phyloP scores from a whole-genome alignment of 2,797 vertebrate genomes.

The Odontamblyopus rebecca region DNA sequence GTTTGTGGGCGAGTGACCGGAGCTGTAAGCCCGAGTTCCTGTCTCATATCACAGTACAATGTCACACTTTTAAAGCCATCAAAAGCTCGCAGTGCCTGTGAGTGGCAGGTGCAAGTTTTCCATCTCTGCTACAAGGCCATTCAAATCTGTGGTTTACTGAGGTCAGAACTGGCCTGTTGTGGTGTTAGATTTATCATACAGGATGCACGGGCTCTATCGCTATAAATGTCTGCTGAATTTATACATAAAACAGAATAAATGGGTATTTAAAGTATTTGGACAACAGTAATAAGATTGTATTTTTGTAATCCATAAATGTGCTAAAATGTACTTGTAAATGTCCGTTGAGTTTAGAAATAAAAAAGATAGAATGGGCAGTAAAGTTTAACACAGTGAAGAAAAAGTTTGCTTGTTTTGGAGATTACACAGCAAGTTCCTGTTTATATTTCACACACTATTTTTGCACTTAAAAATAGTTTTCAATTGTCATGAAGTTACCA shows the following conservation, averaged over 20 bases:
- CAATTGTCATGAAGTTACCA: too few relatives aligned
- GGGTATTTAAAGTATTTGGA: too few relatives aligned
- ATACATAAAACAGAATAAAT: too few relatives aligned
- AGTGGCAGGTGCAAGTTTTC: conserved; percentile 67
- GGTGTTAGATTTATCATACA: conserved; percentile 26
- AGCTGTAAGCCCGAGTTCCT: conserved; percentile 36
- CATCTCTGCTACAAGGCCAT: conserved; percentile 37
- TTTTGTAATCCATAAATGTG: neutral
- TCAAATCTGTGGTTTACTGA: conserved; percentile 25
- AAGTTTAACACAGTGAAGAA: too few relatives aligned
- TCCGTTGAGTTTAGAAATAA: too few relatives aligned
- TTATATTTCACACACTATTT: too few relatives aligned
- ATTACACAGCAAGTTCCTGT: too few relatives aligned
- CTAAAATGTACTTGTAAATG: too few relatives aligned
- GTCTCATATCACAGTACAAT: conserved; percentile 55
- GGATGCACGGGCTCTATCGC: neutral
- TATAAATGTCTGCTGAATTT: neutral
- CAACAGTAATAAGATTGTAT: neutral
- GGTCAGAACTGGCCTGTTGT: conserved; percentile 24
- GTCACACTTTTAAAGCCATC: conserved; percentile 66
- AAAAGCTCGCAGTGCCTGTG: conserved; percentile 50
- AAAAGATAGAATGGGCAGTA: too few relatives aligned
- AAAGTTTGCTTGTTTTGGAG: too few relatives aligned
- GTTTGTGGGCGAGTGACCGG: conserved; percentile 39
- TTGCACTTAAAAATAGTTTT: too few relatives aligned